A percentile compares a stretch with the other conserved stretches of the same genome.
Conservation (phyloP, 2,888 invertebrate species). For the Temnothorax unifasciatus region DNA sequence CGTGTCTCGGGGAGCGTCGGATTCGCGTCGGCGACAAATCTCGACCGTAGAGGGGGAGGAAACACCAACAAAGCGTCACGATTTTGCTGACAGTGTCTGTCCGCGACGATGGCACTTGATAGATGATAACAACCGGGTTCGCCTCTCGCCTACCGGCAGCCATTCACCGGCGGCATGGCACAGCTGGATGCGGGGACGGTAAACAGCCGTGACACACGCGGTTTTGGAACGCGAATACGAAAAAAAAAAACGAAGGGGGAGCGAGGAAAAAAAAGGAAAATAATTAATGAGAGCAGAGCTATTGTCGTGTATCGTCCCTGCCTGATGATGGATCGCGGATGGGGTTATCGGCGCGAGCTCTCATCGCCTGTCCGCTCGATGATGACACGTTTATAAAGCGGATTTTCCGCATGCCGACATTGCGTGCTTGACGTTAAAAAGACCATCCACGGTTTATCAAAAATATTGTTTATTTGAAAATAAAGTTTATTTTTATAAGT, state of each 20-base stretch:
- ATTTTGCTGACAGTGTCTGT: slow-evolving; percentile 55
- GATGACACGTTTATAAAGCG: slow-evolving; percentile 57
- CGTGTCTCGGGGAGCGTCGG: slow-evolving; percentile 24
- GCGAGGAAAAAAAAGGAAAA: slow-evolving; percentile 28
- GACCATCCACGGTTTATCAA: slow-evolving; percentile 37
- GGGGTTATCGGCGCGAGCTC: slow-evolving; percentile 53
- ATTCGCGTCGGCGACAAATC: slow-evolving; percentile 47
- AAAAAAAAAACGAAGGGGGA: slow-evolving; percentile 27
- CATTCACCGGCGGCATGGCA: slow-evolving; percentile 54
- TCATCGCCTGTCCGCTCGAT: slow-evolving; percentile 51
- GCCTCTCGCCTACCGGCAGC: slow-evolving; percentile 46
- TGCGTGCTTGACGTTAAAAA: slow-evolving; percentile 25
- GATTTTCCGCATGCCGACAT: slow-evolving; percentile 49
- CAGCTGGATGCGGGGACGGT: slow-evolving; percentile 56
- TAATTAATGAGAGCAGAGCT: slow-evolving; percentile 56
- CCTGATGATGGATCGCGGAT: slow-evolving; percentile 57
- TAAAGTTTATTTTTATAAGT: slow-evolving; percentile 30
- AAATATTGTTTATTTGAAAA: slow-evolving; percentile 45
- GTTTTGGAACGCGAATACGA: slow-evolving; percentile 40
- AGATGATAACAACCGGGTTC: slow-evolving; percentile 66
- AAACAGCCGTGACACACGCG: slow-evolving; percentile 55
- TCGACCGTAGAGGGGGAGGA: slow-evolving; percentile 1
- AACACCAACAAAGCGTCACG: slow-evolving; percentile 38
- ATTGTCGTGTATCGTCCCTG: slow-evolving; percentile 52
- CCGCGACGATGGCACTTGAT: slow-evolving; percentile 57